These are phyloP conservation scores for Eudyptes chrysolophus DNA, from an alignment of 2,113 vertebrate species.

Conservation along the genomic window DNA sequence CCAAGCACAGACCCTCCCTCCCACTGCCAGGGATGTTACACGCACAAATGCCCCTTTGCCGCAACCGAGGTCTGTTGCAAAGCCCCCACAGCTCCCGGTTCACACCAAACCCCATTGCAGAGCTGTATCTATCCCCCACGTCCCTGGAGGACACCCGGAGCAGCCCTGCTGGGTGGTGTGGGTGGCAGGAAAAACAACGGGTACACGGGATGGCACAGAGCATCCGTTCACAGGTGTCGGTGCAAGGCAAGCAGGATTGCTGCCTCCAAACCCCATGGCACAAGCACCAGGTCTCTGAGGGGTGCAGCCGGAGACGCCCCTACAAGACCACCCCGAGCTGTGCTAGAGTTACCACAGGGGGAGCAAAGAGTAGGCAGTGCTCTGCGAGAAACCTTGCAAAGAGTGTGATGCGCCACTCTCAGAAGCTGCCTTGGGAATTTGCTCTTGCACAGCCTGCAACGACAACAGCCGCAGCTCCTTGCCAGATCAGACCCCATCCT, in stretches of 20 bases:
- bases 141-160: rapidly evolving
- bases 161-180: background rate
- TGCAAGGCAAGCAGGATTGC: background rate
- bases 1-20: rapidly evolving
- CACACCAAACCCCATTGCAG: rapidly evolving
- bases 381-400: background rate
- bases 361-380: background rate
- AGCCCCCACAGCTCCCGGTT: rapidly evolving
- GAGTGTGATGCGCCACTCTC: background rate
- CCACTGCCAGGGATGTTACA: background rate
- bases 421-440: background rate
- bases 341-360: background rate
- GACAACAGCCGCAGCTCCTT: background rate
- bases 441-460: background rate
- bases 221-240: rapidly evolving
- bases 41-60: background rate
- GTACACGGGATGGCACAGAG: background rate
- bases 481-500: background rate
- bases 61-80: rapidly evolving
- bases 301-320: background rate
- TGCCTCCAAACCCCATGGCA: background rate
- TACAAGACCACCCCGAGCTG: background rate
- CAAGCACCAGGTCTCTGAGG: rapidly evolving
- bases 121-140: rapidly evolving
- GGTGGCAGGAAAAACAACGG: background rate